Evolutionary conservation across 2,113 vertebrate species (phyloP).

Genomic region (Vanacampus margaritifer): DNA sequence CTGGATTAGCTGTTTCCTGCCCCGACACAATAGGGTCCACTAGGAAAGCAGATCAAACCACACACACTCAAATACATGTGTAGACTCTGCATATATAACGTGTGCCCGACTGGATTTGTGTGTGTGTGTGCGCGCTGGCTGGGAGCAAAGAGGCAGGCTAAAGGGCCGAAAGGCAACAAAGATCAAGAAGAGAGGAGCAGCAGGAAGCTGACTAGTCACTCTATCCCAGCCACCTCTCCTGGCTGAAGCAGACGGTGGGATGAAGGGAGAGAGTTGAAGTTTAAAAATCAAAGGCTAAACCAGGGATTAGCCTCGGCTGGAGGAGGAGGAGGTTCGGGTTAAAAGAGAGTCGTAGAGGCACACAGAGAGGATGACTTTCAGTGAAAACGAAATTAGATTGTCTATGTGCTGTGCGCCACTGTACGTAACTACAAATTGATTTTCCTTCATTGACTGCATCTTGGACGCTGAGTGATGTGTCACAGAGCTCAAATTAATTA

Average conservation of each 20-base stretch:
- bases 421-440: neutral
- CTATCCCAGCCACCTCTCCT: conserved; percentile 37
- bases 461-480: neutral
- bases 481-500: neutral
- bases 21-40: conserved; percentile 51
- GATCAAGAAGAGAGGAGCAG: conserved; percentile 57
- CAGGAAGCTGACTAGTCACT: conserved; percentile 64
- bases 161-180: conserved; percentile 64
- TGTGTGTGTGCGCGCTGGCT: conserved; percentile 32
- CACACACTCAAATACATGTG: conserved; percentile 43
- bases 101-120: conserved; percentile 29
- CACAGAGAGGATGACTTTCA: conserved; percentile 12
- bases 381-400: conserved; percentile 10
- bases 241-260: conserved; percentile 25
- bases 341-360: conserved; percentile 20
- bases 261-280: conserved; percentile 51
- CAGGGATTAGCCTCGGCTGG: conserved; percentile 46
- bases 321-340: conserved; percentile 23
- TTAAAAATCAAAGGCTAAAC: conserved; percentile 58
- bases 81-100: conserved; percentile 33
- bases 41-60: conserved; percentile 61
- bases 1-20: conserved; percentile 68
- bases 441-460: neutral
- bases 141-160: conserved; percentile 43
- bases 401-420: neutral